phyloP scores from a whole-genome alignment of 2,888 invertebrate genomes.

The Ophonus ardosiacus region DNA sequence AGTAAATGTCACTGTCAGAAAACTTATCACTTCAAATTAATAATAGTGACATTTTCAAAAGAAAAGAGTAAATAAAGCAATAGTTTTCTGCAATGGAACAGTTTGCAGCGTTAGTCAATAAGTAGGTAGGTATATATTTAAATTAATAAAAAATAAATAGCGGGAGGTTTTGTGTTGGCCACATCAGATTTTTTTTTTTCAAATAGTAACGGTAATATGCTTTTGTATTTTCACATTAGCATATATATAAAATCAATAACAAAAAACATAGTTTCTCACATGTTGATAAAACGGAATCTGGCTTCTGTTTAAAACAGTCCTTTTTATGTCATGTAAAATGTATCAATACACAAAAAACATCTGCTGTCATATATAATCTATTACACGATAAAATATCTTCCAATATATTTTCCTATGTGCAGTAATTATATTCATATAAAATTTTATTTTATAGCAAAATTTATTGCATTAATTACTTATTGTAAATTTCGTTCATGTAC shows the following conservation, averaged over 20 bases:
- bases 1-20: too few species aligned
- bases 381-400: background rate
- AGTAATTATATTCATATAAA: background rate
- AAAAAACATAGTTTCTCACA: conserved; percentile 23
- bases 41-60: too few species aligned
- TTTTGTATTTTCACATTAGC: too few species aligned
- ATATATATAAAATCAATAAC: conserved; percentile 38
- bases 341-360: conserved; percentile 16
- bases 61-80: too few species aligned
- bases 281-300: conserved; percentile 22
- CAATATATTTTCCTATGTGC: background rate
- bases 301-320: conserved; percentile 20
- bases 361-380: conserved; percentile 13
- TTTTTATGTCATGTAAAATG: conserved; percentile 19
- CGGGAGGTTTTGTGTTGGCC: too few species aligned
- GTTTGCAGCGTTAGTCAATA: too few species aligned
- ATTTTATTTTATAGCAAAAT: background rate
- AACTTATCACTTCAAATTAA: too few species aligned
- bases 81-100: too few species aligned
- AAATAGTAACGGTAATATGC: too few species aligned
- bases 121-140: too few species aligned
- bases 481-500: background rate
- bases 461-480: background rate
- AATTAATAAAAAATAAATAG: too few species aligned
- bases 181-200: too few species aligned